Percentiles rank a stretch among this genome's conserved stretches.
phyloP scores from a whole-genome alignment of 2,797 vertebrate species.

The Sciurus vulgaris region DNA sequence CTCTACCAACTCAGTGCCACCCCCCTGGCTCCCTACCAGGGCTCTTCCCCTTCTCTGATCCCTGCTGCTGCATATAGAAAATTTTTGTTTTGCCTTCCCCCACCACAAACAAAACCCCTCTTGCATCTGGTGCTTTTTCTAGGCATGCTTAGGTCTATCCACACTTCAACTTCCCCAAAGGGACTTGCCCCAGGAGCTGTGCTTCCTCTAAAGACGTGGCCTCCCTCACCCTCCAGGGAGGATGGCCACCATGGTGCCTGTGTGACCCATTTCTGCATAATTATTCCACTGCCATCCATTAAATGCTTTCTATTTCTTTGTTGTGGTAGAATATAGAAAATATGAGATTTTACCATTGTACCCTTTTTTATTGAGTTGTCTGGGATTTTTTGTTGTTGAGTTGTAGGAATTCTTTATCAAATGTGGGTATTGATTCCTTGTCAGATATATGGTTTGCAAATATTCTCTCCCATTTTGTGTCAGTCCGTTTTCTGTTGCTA shows the following conservation, averaged over 20 bases:
- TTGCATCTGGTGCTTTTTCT: background rate
- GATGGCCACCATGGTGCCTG: background rate
- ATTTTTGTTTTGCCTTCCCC: background rate
- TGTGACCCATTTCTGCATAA: background rate
- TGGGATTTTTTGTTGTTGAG: background rate
- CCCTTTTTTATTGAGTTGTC: background rate
- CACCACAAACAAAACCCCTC: background rate
- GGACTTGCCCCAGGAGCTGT: background rate
- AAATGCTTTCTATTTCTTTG: background rate
- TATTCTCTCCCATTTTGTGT: background rate
- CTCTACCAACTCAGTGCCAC: background rate
- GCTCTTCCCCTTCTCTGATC: too few species aligned
- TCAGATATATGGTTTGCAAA: background rate
- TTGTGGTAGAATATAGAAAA: background rate
- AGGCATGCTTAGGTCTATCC: background rate
- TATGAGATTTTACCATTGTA: background rate
- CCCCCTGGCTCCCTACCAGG: accelerated
- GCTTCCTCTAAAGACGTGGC: background rate
- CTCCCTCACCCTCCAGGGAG: background rate
- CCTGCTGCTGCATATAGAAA: background rate
- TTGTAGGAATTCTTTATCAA: background rate
- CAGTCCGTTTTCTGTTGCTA: background rate
- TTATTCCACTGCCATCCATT: too few species aligned
- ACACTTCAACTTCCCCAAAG: background rate
- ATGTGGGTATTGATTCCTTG: background rate